phyloP scores from a whole-genome alignment of 2,888 invertebrate genomes.

The Tenthredo mesomela region DNA sequence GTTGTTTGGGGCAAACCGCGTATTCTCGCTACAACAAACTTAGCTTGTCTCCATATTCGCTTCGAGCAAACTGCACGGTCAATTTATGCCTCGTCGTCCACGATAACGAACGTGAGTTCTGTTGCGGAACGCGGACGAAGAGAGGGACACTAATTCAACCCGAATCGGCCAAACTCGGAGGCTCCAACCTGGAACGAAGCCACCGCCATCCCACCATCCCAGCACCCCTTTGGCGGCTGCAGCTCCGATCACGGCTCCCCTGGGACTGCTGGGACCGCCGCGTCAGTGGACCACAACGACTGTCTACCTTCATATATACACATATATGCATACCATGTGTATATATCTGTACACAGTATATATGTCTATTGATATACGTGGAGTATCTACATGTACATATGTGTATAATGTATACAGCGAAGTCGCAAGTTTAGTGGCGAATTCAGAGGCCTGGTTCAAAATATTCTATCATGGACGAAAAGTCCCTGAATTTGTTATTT shows the following conservation, averaged over 20 bases:
- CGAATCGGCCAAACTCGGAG: conserved; percentile 51
- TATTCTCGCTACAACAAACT: conserved; percentile 45
- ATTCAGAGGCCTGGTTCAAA: conserved; percentile 4
- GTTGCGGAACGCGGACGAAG: conserved; percentile 50
- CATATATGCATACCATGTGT: background rate
- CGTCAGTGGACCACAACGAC: conserved; percentile 53
- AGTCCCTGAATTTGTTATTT: background rate
- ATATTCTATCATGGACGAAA: background rate
- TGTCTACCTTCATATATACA: conserved; percentile 47
- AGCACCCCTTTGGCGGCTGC: conserved; percentile 50
- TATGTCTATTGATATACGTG: conserved; percentile 9
- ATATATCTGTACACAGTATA: background rate
- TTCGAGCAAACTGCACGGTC: conserved; percentile 51
- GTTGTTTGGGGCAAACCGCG: conserved; percentile 24
- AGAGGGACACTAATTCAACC: conserved; percentile 49
- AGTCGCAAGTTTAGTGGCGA: background rate
- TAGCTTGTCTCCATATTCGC: conserved; percentile 49
- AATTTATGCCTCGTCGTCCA: conserved; percentile 51
- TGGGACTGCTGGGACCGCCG: conserved; percentile 48
- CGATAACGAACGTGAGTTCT: conserved; percentile 51
- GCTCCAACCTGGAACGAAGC: conserved; percentile 48
- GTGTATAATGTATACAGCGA: background rate
- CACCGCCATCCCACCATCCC: conserved; percentile 44
- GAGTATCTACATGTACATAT: background rate
- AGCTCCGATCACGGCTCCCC: conserved; percentile 49